Evolutionary conservation across 2,888 invertebrate genomes (phyloP).

Genomic region (Lagria hirta): DNA sequence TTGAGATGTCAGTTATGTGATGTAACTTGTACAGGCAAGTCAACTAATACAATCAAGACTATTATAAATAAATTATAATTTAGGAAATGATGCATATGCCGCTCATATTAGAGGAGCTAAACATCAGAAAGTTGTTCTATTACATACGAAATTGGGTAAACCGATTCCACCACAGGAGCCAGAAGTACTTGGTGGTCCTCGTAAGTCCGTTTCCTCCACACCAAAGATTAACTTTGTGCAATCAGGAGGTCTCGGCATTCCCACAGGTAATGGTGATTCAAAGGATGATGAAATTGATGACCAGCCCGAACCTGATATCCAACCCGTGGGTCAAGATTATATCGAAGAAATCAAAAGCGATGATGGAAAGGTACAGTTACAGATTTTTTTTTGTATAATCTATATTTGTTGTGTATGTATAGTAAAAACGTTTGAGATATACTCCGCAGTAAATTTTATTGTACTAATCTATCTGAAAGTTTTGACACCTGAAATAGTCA

Average conservation of each 20-base stretch:
- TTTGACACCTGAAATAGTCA: too few species aligned
- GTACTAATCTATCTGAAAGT: too few species aligned
- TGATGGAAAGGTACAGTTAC: conserved; percentile 69
- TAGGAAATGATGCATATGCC: conserved; percentile 96
- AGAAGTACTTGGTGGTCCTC: conserved; percentile 70
- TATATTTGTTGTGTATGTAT: too few species aligned
- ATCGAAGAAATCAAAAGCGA: conserved; percentile 96
- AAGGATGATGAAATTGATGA: conserved; percentile 58
- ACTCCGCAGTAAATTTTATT: too few species aligned
- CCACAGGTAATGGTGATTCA: conserved; percentile 50
- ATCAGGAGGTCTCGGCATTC: conserved; percentile 69
- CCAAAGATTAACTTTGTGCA: conserved; percentile 86
- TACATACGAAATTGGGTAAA: conserved; percentile 96
- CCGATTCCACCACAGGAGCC: conserved; percentile 96
- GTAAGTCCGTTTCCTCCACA: conserved; percentile 62
- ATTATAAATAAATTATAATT: background rate
- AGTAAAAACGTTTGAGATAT: too few species aligned
- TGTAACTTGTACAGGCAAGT: conserved; percentile 90
- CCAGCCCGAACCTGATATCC: conserved; percentile 75
- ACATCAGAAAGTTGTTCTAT: conserved; percentile 95
- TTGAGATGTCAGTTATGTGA: conserved; percentile 96
- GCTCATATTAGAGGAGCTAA: conserved; percentile 97
- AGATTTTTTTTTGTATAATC: conserved; percentile 7
- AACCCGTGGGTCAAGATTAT: conserved; percentile 94
- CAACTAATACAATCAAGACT: too few species aligned